These are phyloP conservation scores for Hypothenemus hampei DNA, from an alignment of 1,140 invertebrate species.

Conservation along the genomic window DNA sequence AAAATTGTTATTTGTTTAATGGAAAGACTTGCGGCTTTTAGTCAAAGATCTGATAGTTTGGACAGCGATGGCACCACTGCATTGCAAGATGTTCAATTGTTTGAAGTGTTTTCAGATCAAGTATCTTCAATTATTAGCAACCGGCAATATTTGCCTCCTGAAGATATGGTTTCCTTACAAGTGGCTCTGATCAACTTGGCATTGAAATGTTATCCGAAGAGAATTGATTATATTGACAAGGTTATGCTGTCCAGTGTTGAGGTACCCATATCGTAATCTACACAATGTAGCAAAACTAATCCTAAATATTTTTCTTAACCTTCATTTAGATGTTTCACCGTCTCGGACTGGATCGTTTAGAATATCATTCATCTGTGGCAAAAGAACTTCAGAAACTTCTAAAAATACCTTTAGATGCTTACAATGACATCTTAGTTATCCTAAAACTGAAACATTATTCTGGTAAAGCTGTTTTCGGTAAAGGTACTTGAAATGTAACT, in stretches of 20 bases:
- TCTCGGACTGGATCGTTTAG: slow-evolving; percentile 53
- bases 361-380: slow-evolving; percentile 77
- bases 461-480: slow-evolving; percentile 41
- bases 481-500: no score
- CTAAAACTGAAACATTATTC: slow-evolving; percentile 80
- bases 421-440: slow-evolving; percentile 87
- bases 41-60: slow-evolving; percentile 61
- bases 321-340: slow-evolving; percentile 40
- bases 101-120: slow-evolving; percentile 98
- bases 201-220: slow-evolving; percentile 92
- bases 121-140: slow-evolving; percentile 91
- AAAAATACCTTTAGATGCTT: slow-evolving; percentile 91
- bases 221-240: slow-evolving; percentile 93
- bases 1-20: slow-evolving; percentile 97
- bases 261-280: slow-evolving; percentile 26
- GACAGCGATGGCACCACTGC: slow-evolving; percentile 33
- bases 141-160: slow-evolving; percentile 87
- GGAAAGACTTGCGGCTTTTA: slow-evolving; percentile 81
- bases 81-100: slow-evolving; percentile 76
- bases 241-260: slow-evolving; percentile 87
- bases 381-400: slow-evolving; percentile 89
- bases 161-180: slow-evolving; percentile 95
- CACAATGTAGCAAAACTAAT: no score
- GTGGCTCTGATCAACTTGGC: slow-evolving; percentile 93
- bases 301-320: not conserved